Evolutionary conservation across 1,140 invertebrate species (phyloP).

Genomic region (Bombus superbus): DNA sequence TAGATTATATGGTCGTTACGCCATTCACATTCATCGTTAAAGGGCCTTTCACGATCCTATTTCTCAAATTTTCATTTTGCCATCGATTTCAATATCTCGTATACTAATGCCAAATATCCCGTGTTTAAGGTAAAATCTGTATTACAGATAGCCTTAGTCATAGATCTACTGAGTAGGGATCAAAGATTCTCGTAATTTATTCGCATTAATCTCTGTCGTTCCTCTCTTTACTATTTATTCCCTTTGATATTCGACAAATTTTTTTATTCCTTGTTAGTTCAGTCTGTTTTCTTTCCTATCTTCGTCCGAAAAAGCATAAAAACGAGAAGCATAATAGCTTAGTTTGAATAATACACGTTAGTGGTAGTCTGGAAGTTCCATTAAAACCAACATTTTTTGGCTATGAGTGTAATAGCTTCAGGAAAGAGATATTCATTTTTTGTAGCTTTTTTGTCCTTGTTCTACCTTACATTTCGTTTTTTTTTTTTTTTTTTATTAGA

Average conservation of each 20-base stretch:
- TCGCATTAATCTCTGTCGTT: neutral
- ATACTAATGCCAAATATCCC: neutral
- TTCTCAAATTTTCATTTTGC: neutral
- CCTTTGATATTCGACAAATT: neutral
- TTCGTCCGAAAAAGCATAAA: neutral
- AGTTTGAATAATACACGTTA: no score
- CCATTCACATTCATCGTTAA: neutral
- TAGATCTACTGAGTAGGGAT: neutral
- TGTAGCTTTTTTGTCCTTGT: neutral
- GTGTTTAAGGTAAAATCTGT: neutral
- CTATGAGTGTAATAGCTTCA: no score
- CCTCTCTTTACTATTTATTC: neutral
- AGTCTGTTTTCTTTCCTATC: neutral
- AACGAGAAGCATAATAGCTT: neutral
- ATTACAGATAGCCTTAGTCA: neutral
- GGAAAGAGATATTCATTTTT: no score
- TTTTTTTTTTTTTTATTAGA: neutral
- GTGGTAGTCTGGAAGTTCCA: no score
- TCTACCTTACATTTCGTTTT: neutral
- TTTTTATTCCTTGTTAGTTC: neutral
- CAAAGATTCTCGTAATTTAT: neutral
- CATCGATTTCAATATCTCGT: neutral
- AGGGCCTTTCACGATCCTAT: neutral
- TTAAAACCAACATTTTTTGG: no score
- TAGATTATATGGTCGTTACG: neutral